phyloP scores from a whole-genome alignment of 2,888 invertebrate genomes.

The Cataglyphis albicans region DNA sequence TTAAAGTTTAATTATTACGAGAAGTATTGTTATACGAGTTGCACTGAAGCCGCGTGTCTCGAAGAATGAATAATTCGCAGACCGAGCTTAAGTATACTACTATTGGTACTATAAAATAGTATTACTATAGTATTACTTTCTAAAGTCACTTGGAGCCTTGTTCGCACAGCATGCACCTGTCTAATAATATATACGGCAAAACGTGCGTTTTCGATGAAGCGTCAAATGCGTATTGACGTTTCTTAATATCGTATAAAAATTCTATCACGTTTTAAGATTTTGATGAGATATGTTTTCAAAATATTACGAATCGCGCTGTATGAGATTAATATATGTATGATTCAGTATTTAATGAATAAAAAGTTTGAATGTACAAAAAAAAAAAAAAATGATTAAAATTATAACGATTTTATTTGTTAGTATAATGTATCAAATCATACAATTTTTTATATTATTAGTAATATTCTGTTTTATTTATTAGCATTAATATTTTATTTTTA shows the following conservation, averaged over 20 bases:
- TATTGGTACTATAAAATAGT: no score
- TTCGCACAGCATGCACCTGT: slow-evolving; percentile 77
- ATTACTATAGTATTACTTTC: slow-evolving; percentile 64
- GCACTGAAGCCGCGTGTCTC: not conserved
- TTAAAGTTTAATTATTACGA: slow-evolving; percentile 28
- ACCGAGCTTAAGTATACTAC: slow-evolving; percentile 63
- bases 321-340: not conserved
- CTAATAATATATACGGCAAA: slow-evolving; percentile 46
- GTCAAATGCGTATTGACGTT: slow-evolving; percentile 2
- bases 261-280: not conserved
- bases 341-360: not conserved
- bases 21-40: slow-evolving; percentile 14
- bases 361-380: not conserved
- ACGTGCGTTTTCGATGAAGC: slow-evolving; percentile 29
- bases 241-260: slow-evolving; percentile 8
- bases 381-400: not conserved
- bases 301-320: not conserved
- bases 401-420: not conserved
- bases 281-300: not conserved
- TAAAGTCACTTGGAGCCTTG: slow-evolving; percentile 73
- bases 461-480: not conserved
- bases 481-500: not conserved
- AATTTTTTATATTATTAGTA: not conserved
- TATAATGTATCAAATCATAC: not conserved
- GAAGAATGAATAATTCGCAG: slow-evolving; percentile 40